Base-by-base conservation (phyloP, 2,797 vertebrate species). In the Steatocranus sp. region DNA sequence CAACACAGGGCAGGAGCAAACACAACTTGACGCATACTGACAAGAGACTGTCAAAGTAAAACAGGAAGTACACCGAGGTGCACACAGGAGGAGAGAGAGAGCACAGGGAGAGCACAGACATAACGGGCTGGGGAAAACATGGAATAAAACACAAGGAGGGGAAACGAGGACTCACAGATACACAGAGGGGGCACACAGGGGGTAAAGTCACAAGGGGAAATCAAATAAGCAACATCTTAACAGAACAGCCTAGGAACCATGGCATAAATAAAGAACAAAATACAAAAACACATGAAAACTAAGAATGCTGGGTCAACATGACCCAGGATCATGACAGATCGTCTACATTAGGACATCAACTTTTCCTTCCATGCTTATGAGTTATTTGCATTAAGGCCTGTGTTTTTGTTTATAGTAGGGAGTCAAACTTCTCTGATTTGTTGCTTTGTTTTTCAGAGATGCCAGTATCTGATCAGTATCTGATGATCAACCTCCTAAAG, bases 1-100 rank as follows among this genome's bases (percentile, higher is more conserved):
- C 53, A 0, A 56, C 25, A 30, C 53, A 30, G 0, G 14, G 53
- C 14, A 56, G 25, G 5, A 17, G 8, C 53, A 54, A 27, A 27
- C 53, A 54, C 53, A 54, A 54, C 25, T 25, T 9, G 25, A 25
- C 25, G 25, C 25, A 25, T 4, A 54, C 53, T 9, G 25, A 54
- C 0, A 25, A 3, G 25, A 30, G 25, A 56, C 14, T 0, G 4
- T 17, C 53, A 56, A 10, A 56, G 53, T 56, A 56, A 30, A 56
- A 30, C 25, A 56, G 8, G 53, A 56, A 30, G 53, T 3, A 56
- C 53, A 54, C 25, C 27, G 53, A 6, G 53, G 53, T n/a, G n/a
- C n/a, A n/a, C n/a, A n/a, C 14, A 30, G 8, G 25, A 2, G 25
- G 5, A 2, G 53, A 54, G 53, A 15, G 25, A 54, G 14, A 54